Conservation (phyloP, 2,888 invertebrate species). For the Sarcophaga rosellei region DNA sequence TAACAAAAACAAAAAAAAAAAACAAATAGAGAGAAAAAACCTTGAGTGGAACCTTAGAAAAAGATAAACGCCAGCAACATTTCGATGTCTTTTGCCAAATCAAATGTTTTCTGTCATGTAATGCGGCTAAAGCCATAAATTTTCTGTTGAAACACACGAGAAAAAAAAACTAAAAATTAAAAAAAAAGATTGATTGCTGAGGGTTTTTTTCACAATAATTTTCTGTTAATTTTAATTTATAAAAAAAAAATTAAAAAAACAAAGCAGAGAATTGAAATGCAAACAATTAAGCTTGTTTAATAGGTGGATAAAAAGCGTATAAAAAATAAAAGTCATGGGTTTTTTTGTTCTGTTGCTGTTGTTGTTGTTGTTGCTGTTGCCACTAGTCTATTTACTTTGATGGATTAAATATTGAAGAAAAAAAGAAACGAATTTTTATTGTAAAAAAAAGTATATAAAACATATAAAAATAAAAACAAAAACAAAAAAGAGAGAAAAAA, state of each 20-base stretch:
- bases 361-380: neutral
- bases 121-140: neutral
- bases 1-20: neutral
- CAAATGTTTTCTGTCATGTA: neutral
- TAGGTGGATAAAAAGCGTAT: slow-evolving; percentile 44
- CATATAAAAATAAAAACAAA: slow-evolving; percentile 11
- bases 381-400: slow-evolving; percentile 53
- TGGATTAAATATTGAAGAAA: slow-evolving; percentile 50
- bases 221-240: neutral
- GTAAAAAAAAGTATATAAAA: slow-evolving; percentile 8
- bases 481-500: neutral
- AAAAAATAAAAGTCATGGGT: slow-evolving; percentile 44
- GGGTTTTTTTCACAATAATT: neutral
- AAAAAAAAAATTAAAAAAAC: slow-evolving; percentile 16
- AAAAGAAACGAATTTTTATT: slow-evolving; percentile 20
- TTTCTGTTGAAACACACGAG: neutral
- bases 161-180: neutral
- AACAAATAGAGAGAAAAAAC: neutral
- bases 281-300: slow-evolving; percentile 23
- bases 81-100: neutral
- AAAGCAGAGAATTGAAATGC: neutral
- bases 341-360: neutral
- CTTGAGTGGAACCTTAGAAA: neutral
- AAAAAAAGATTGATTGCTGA: neutral
- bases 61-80: neutral